Evolutionary conservation across 2,113 vertebrate genomes (phyloP).

Genomic region (Limanda limanda): DNA sequence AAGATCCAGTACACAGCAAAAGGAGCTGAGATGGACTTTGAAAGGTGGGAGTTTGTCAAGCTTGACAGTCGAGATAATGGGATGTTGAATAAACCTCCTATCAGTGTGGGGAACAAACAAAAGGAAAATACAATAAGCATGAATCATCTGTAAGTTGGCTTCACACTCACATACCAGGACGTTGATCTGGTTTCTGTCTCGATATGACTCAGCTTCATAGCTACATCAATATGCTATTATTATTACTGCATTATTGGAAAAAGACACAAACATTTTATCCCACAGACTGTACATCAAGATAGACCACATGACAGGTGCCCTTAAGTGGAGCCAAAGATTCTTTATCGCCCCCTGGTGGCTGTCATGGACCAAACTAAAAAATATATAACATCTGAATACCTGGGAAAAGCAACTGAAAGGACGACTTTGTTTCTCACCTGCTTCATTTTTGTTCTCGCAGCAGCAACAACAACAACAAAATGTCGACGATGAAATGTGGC

Average conservation of each 20-base stretch:
- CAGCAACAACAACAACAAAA: conserved; percentile 62
- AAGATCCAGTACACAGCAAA: conserved; percentile 89
- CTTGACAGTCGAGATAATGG: not conserved
- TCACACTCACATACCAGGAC: not conserved
- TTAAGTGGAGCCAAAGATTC: no score
- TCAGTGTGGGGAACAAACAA: not conserved
- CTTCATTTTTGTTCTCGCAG: conserved; percentile 63
- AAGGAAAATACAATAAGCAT: not conserved
- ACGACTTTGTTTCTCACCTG: no score
- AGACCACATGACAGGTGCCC: no score
- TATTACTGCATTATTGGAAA: no score
- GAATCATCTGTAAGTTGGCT: not conserved
- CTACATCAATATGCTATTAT: no score
- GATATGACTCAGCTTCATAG: not conserved
- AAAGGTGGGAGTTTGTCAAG: conserved; percentile 78
- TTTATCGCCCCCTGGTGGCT: no score
- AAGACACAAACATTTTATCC: not conserved
- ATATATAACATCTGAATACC: no score
- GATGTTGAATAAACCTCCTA: not conserved
- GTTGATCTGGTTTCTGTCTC: not conserved
- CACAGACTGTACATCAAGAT: not conserved
- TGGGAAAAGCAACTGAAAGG: no score
- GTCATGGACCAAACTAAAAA: no score
- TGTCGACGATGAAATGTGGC: conserved; percentile 73
- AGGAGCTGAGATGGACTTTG: conserved; percentile 89